Conservation (phyloP, 2,797 vertebrate genomes). For the Ciconia nigra region DNA sequence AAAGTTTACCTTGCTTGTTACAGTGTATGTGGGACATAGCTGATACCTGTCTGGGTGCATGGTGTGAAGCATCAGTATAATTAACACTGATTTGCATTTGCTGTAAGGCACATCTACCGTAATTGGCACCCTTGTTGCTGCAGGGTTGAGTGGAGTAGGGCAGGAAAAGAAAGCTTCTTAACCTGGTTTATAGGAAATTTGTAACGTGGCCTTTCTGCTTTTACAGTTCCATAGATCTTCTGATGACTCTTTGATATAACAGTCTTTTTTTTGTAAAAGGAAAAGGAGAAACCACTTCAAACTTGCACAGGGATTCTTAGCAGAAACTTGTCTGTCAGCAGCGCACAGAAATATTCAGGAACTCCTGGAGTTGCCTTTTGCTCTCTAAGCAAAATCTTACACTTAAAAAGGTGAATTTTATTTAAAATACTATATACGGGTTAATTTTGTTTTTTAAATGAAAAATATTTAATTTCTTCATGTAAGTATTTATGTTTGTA, state of each 20-base stretch:
- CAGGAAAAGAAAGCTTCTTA: neutral
- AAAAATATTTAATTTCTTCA: slow-evolving; percentile 37
- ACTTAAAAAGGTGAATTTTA: slow-evolving; percentile 46
- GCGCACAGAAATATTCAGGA: slow-evolving; percentile 40
- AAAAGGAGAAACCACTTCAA: slow-evolving; percentile 3
- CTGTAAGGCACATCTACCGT: neutral
- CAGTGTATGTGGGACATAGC: neutral
- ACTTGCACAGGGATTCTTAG: slow-evolving; percentile 17
- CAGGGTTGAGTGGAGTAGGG: neutral
- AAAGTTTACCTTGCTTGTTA: neutral
- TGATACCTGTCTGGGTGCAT: neutral
- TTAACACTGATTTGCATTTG: neutral
- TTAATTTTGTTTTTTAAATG: slow-evolving; percentile 40
- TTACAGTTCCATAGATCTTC: neutral
- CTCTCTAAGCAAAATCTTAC: slow-evolving; percentile 32
- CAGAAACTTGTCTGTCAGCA: slow-evolving; percentile 24
- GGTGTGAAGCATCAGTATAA: neutral
- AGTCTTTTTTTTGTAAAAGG: neutral
- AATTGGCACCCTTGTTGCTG: neutral
- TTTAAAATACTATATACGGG: slow-evolving; percentile 51
- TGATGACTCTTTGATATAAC: neutral
- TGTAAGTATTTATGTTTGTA: slow-evolving; percentile 18
- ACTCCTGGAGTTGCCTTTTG: slow-evolving; percentile 42
- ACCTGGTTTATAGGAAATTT: neutral
- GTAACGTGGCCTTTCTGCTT: neutral